These are phyloP conservation scores for Erebia aethiops DNA, from an alignment of 2,888 invertebrate genomes.

Conservation along the genomic window DNA sequence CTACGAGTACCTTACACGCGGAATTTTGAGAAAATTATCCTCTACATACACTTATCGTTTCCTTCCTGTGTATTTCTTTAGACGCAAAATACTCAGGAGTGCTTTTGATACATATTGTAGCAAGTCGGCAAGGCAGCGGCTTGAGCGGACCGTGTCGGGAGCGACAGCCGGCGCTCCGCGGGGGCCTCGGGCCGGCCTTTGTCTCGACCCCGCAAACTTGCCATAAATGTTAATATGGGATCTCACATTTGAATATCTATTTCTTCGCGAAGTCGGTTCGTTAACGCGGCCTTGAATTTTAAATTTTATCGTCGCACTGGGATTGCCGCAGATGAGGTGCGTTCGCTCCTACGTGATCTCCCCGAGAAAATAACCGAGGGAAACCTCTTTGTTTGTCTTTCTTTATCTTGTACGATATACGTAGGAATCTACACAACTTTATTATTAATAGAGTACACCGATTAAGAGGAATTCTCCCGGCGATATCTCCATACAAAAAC, in stretches of 20 bases:
- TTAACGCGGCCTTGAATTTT: constrained; percentile 84
- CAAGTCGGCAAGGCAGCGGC: constrained; percentile 36
- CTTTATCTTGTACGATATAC: constrained; percentile 54
- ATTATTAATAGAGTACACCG: constrained; percentile 18
- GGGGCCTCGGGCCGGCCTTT: constrained; percentile 63
- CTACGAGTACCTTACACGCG: too few species aligned
- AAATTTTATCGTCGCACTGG: constrained; percentile 80
- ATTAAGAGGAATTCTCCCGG: too few species aligned
- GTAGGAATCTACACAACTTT: constrained; percentile 19
- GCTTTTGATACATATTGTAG: constrained; percentile 54
- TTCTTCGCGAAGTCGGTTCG: constrained; percentile 82
- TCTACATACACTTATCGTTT: too few species aligned
- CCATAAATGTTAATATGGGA: constrained; percentile 84
- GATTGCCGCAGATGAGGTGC: constrained; percentile 79
- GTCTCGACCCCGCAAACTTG: constrained; percentile 81
- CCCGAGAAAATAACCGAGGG: constrained; percentile 72
- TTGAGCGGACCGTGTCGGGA: constrained; percentile 28
- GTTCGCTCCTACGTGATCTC: constrained; percentile 80
- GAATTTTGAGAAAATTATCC: too few species aligned
- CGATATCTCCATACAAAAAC: too few species aligned
- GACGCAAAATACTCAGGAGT: constrained; percentile 27
- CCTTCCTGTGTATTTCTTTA: background rate
- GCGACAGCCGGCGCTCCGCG: constrained; percentile 48
- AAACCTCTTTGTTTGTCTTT: constrained; percentile 70
- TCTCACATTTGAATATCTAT: constrained; percentile 83